Evolutionary conservation across 2,888 invertebrate genomes (phyloP).

Genomic region (Rhodophaea formosa): DNA sequence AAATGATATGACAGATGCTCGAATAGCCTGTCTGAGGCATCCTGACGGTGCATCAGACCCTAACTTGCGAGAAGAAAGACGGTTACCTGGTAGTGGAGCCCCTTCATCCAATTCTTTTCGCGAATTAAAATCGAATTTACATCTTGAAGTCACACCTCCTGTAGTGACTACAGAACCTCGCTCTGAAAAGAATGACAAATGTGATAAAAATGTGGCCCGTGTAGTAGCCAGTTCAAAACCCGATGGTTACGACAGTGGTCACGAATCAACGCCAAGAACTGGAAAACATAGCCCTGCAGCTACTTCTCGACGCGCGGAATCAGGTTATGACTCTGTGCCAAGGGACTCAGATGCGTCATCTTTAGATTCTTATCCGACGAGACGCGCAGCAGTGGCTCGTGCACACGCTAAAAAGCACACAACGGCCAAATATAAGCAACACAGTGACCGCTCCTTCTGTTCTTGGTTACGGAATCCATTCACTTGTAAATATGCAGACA

Average conservation of each 20-base stretch:
- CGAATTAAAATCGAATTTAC: slow-evolving; percentile 76
- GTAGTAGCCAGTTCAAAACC: slow-evolving; percentile 84
- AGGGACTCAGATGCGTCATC: slow-evolving; percentile 94
- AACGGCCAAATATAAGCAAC: slow-evolving; percentile 85
- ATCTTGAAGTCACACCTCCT: slow-evolving; percentile 76
- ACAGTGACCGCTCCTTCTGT: slow-evolving; percentile 86
- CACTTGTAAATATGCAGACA: slow-evolving; percentile 88
- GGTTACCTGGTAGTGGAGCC: slow-evolving; percentile 83
- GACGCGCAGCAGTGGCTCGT: slow-evolving; percentile 72
- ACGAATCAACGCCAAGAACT: slow-evolving; percentile 90
- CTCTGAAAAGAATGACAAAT: slow-evolving; percentile 82
- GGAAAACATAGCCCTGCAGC: slow-evolving; percentile 90
- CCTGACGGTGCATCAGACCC: slow-evolving; percentile 97
- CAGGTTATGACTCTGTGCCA: slow-evolving; percentile 95
- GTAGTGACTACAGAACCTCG: slow-evolving; percentile 82
- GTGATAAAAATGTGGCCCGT: slow-evolving; percentile 84
- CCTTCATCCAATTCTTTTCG: slow-evolving; percentile 81
- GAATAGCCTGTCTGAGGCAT: slow-evolving; percentile 88
- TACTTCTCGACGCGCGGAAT: slow-evolving; percentile 90
- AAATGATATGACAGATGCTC: slow-evolving; percentile 76
- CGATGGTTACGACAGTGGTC: slow-evolving; percentile 91
- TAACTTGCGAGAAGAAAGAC: slow-evolving; percentile 87
- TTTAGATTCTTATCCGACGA: slow-evolving; percentile 85
- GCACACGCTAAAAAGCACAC: slow-evolving; percentile 79
- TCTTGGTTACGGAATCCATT: slow-evolving; percentile 89